These are phyloP conservation scores for Cremastinae sp. DNA, from an alignment of 2,888 invertebrate genomes.

Conservation along the genomic window DNA sequence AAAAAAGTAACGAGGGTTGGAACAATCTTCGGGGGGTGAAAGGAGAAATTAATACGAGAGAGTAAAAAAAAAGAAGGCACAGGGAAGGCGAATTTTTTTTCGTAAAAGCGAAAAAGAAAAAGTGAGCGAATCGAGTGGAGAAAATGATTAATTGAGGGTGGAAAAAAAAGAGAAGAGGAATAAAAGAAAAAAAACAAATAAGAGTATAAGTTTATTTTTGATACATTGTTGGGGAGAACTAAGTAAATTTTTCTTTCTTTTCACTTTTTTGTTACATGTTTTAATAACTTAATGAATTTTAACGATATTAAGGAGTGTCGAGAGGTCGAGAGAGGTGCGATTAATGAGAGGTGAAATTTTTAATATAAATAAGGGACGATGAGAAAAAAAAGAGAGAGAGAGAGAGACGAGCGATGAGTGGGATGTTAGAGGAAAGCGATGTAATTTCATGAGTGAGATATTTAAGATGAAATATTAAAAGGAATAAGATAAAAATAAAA, in stretches of 20 bases:
- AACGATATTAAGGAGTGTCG: slow-evolving; percentile 74
- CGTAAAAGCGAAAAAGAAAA: slow-evolving; percentile 26
- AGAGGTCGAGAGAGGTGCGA: slow-evolving; percentile 66
- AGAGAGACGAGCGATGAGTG: slow-evolving; percentile 54
- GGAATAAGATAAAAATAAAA: slow-evolving; percentile 45
- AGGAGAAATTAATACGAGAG: slow-evolving; percentile 43
- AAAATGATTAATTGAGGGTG: slow-evolving; percentile 64
- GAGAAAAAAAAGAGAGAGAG: slow-evolving; percentile 53
- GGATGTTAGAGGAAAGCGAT: slow-evolving; percentile 56
- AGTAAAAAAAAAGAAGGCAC: slow-evolving; percentile 40
- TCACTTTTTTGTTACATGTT: slow-evolving; percentile 77
- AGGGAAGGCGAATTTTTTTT: slow-evolving; percentile 48
- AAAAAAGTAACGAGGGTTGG: slow-evolving; percentile 50
- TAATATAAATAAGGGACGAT: slow-evolving; percentile 67
- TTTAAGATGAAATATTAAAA: slow-evolving; percentile 54
- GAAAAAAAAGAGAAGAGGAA: slow-evolving; percentile 61
- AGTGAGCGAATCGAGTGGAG: slow-evolving; percentile 45
- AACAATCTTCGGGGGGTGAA: slow-evolving; percentile 47
- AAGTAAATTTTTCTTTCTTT: slow-evolving; percentile 76
- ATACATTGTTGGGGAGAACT: slow-evolving; percentile 79
- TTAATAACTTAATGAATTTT: slow-evolving; percentile 78
- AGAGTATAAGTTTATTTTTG: slow-evolving; percentile 80
- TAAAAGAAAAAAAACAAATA: slow-evolving; percentile 67
- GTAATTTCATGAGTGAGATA: slow-evolving; percentile 64
- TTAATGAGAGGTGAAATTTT: slow-evolving; percentile 70